Evolutionary conservation across 2,113 vertebrate species (phyloP), one percentile per base, ranked within the genome.

Genomic region (Aramus guarauna): DNA sequence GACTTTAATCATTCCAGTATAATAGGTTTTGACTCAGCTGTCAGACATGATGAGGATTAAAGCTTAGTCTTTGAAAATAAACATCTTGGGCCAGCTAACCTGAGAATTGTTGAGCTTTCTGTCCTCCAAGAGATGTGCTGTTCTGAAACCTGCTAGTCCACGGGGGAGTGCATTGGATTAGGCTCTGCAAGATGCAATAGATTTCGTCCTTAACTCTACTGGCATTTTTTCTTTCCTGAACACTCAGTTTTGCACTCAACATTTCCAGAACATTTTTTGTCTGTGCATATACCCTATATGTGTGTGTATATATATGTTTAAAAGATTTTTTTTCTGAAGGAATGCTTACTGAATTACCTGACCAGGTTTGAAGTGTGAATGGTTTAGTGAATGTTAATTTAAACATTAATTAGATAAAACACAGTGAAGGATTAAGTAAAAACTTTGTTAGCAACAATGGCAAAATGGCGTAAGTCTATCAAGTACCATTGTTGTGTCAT

Each of bases 131-230:
- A 69, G 62, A 18, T 41, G 55, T 29, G 67, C 66, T 34, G 20
- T 22, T 45, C 59, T 10, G 12, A 36, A 22, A 8, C 24, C 52
- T 34, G 22, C 32, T 2, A 8, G 82, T 2, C 60, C 17, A 0
- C 0, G 7, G 50, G 13, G 2, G 30, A 8, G 36, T 12, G 55
- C 18, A 0, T 11, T 22, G 62, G 32, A 6, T n/a, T 12, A 23
- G 45, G 18, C n/a, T 15, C 17, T 24, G 23, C 1, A 1, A 36
- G 41, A 34, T 0, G 5, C 15, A 6, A 0, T 3, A 34, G n/a
- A 11, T 53, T 78, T 53, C 11, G 4, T 36, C 30, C 8, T 11
- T 43, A 48, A 6, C 24, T 48, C 32, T n/a, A 3, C 2, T 26
- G 80, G 48, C 11, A 36, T 4, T 72, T 75, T 24, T 39, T 30